Conservation (phyloP, 2,113 vertebrate genomes). For the Riparia riparia region DNA sequence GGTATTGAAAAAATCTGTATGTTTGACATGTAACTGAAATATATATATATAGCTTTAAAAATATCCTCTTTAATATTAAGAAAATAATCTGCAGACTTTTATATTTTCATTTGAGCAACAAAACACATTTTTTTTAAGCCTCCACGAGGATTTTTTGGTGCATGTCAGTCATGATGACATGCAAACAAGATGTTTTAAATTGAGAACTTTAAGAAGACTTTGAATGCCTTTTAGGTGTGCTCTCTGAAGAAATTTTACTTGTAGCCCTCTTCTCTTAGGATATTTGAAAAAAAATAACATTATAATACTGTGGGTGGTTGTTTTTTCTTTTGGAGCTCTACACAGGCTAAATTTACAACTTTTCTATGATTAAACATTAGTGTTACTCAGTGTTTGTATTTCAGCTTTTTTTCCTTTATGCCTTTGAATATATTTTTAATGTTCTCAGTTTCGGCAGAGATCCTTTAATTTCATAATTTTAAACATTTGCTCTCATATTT, state of each 20-base stretch:
- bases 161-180: not conserved
- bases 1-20: not conserved
- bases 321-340: not conserved
- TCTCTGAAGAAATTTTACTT: not conserved
- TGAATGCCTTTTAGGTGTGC: not conserved
- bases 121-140: not conserved
- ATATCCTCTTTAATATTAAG: not conserved
- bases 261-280: not conserved
- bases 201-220: not conserved
- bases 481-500: not conserved
- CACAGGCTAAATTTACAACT: not conserved
- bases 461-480: not conserved
- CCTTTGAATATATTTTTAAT: not conserved
- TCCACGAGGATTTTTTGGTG: not conserved
- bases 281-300: not conserved
- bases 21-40: not conserved
- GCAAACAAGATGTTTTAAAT: not conserved
- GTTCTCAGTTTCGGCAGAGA: not conserved
- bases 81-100: not conserved
- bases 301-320: not conserved
- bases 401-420: not conserved
- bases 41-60: not conserved
- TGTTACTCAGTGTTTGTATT: not conserved
- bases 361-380: not conserved
- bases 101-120: not conserved